Evolutionary conservation across 2,888 invertebrate species (phyloP).

Genomic region (Tetanocera ferruginea): DNA sequence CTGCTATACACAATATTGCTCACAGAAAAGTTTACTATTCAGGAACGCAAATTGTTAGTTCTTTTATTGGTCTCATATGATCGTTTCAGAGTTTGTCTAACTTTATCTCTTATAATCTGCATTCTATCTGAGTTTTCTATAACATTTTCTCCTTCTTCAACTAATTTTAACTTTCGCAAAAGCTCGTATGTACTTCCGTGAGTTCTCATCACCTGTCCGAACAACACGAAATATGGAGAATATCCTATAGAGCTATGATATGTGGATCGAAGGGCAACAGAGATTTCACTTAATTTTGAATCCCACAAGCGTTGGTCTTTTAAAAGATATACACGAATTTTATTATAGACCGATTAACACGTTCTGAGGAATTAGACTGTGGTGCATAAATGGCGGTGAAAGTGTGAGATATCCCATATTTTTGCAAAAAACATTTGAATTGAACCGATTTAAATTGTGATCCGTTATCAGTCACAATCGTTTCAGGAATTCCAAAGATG

Average conservation of each 20-base stretch:
- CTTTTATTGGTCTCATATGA: not conserved
- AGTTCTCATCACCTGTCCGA: not conserved
- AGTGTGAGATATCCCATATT: conserved; percentile 31
- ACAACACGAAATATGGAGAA: not conserved
- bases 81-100: not conserved
- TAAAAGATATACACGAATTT: conserved; percentile 39
- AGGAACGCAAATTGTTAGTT: not conserved
- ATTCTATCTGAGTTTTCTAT: not conserved
- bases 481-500: not conserved
- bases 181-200: not conserved
- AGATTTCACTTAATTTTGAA: not conserved
- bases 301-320: conserved; percentile 41
- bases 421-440: conserved; percentile 20
- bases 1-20: not conserved
- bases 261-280: conserved; percentile 5
- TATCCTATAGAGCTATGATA: conserved; percentile 1
- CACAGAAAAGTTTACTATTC: not conserved
- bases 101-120: not conserved
- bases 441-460: not conserved
- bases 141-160: not conserved
- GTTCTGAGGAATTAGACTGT: conserved; percentile 22
- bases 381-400: conserved; percentile 21
- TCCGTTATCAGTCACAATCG: not conserved
- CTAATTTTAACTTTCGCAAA: conserved; percentile 6
- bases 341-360: conserved; percentile 43